Conservation (phyloP, 2,888 invertebrate genomes). For the Bellardia pandia region DNA sequence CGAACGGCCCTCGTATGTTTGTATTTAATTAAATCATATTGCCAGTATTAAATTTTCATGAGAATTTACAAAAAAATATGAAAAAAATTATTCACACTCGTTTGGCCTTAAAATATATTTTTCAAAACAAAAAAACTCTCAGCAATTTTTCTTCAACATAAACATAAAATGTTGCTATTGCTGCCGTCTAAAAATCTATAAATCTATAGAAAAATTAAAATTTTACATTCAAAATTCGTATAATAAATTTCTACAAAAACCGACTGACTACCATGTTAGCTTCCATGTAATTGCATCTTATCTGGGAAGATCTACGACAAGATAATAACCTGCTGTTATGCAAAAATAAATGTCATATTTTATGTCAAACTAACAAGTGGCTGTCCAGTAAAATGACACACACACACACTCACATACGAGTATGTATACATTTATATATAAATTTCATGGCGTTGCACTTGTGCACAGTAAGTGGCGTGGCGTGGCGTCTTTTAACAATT, state of each 20-base stretch:
- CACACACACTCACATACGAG: not conserved
- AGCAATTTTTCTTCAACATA: too few relatives aligned
- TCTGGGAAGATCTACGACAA: constrained; percentile 32
- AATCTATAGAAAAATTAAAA: not conserved
- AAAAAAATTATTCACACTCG: too few relatives aligned
- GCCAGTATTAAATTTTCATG: too few relatives aligned
- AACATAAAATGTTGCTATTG: not conserved
- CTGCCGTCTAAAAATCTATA: not conserved
- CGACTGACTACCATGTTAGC: constrained; percentile 7
- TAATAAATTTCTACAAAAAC: constrained; percentile 22
- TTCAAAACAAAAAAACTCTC: too few relatives aligned
- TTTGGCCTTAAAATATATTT: too few relatives aligned
- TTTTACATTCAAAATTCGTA: not conserved
- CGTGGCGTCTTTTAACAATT: constrained; percentile 29
- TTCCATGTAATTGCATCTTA: constrained; percentile 61
- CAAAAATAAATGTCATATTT: constrained; percentile 65
- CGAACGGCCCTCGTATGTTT: too few relatives aligned
- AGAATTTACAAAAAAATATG: too few relatives aligned
- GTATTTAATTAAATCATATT: too few relatives aligned
- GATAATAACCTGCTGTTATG: constrained; percentile 67
- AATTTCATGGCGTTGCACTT: not conserved
- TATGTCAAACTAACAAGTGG: constrained; percentile 57
- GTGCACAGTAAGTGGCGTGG: constrained; percentile 29
- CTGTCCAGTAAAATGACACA: constrained; percentile 1
- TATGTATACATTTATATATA: not conserved